phyloP scores from a whole-genome alignment of 2,888 invertebrate genomes.

The Pocota personata region DNA sequence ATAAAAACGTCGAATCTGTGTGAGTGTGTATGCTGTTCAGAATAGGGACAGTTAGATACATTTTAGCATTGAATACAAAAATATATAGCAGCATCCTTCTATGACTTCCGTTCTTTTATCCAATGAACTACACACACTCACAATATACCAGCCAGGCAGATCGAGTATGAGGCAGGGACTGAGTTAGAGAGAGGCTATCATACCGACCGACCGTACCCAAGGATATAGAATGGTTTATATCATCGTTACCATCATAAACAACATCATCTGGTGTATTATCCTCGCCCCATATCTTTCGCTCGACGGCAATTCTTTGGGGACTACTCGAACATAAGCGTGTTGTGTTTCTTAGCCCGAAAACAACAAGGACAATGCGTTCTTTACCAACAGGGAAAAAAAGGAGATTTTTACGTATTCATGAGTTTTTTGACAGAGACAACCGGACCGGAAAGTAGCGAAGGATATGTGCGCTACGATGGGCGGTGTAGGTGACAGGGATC shows the following conservation, averaged over 20 bases:
- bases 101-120: constrained; percentile 45
- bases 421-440: constrained; percentile 50
- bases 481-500: constrained; percentile 28
- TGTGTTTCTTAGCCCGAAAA: constrained; percentile 29
- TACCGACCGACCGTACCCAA: constrained; percentile 8
- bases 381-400: constrained; percentile 31
- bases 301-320: constrained; percentile 57
- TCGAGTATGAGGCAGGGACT: not conserved
- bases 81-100: constrained; percentile 7
- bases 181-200: not conserved
- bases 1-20: constrained; percentile 45
- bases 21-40: not conserved
- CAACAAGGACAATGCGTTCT: constrained; percentile 56
- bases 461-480: not conserved
- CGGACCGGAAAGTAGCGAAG: constrained; percentile 5
- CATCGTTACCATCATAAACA: constrained; percentile 62
- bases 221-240: constrained; percentile 52
- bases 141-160: constrained; percentile 18
- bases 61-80: constrained; percentile 20
- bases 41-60: constrained; percentile 41
- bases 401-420: constrained; percentile 49
- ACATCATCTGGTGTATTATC: constrained; percentile 63
- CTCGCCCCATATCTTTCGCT: constrained; percentile 55
- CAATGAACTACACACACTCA: constrained; percentile 13
- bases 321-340: constrained; percentile 64